Evolutionary conservation across 2,797 vertebrate genomes (phyloP).

Genomic region (Sciaenops ocellatus): DNA sequence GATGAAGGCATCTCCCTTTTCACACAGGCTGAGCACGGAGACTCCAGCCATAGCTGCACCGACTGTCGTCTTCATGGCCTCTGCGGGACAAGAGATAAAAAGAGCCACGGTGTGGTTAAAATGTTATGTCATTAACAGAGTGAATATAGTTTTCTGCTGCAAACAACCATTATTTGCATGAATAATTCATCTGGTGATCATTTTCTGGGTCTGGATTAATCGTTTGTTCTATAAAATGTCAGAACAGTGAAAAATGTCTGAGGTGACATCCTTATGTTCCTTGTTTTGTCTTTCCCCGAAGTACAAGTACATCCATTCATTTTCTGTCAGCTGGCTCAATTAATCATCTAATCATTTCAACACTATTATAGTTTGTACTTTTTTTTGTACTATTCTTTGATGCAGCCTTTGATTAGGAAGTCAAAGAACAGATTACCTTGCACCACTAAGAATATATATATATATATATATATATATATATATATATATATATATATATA

Average conservation of each 20-base stretch:
- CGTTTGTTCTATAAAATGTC: not conserved
- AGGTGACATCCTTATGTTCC: not conserved
- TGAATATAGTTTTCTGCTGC: not conserved
- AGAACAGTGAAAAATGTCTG: not conserved
- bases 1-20: slow-evolving; percentile 95
- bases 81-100: slow-evolving; percentile 71
- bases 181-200: not conserved
- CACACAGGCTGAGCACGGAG: slow-evolving; percentile 92
- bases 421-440: not conserved
- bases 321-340: not conserved
- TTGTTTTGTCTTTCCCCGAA: too few species aligned
- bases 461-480: not conserved
- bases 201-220: not conserved
- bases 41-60: slow-evolving; percentile 88
- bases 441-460: not conserved
- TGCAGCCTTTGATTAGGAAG: not conserved
- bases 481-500: not conserved
- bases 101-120: not conserved
- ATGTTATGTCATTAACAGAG: not conserved
- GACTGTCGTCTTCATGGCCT: slow-evolving; percentile 90
- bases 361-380: not conserved
- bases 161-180: not conserved
- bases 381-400: not conserved
- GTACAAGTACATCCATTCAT: not conserved
- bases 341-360: not conserved